A percentile compares a stretch with the other conserved stretches of the same genome.
Evolutionary conservation across 2,113 vertebrate genomes (phyloP).

Genomic region (crab-eating macaque (Macaca fascicularis)): T2T-MFA8v1.1 NC_088380.1:157134501-157135000

Average conservation of each 20-base stretch:
- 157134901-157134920: conserved; percentile 75
- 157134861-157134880: conserved; percentile 96
- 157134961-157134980: conserved; percentile 64
- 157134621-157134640: neutral
- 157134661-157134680: neutral
- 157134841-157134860: conserved; percentile 98
- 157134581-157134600: neutral
- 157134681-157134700: neutral
- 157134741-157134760: conserved; percentile 92
- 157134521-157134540: neutral
- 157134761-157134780: conserved; percentile 95
- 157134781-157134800: conserved; percentile 95
- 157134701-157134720: neutral
- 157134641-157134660: neutral
- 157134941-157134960: conserved; percentile 81
- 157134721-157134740: neutral
- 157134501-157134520: neutral
- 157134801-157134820: conserved; percentile 97
- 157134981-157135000: neutral
- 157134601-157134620: neutral
- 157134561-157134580: neutral
- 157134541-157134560: no score
- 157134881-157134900: conserved; percentile 75
- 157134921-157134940: conserved; percentile 75
- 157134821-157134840: conserved; percentile 98